These are phyloP conservation scores for Scaptomyza cyrtandrae DNA, from an alignment of 2,888 invertebrate species.

Conservation along the genomic window DNA sequence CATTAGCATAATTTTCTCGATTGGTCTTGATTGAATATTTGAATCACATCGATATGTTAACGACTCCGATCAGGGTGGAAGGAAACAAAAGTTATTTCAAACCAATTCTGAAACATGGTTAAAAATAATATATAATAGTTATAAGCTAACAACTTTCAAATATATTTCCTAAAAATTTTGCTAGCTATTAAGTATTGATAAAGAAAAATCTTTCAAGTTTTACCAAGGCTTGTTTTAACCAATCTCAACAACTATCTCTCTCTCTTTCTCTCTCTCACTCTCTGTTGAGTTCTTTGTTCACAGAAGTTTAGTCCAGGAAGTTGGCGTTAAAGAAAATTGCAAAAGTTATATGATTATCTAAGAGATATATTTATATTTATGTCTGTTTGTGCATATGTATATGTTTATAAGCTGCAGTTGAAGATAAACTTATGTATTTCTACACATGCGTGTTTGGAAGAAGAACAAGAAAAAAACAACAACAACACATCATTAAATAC, in stretches of 20 bases:
- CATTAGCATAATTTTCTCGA: neutral
- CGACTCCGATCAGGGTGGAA: too few species aligned
- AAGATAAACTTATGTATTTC: constrained; percentile 31
- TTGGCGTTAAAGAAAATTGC: constrained; percentile 10
- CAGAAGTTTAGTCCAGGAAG: constrained; percentile 32
- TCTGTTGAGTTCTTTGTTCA: neutral
- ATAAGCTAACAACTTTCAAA: too few species aligned
- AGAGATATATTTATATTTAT: neutral
- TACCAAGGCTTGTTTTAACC: too few species aligned
- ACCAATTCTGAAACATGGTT: too few species aligned
- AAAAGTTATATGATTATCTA: constrained; percentile 23
- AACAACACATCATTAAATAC: constrained; percentile 65
- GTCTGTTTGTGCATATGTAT: neutral
- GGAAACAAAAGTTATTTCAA: too few species aligned
- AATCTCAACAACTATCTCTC: neutral
- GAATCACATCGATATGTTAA: too few species aligned
- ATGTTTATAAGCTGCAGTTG: constrained; percentile 7
- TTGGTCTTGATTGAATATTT: too few species aligned
- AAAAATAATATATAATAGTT: too few species aligned
- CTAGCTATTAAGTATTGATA: too few species aligned
- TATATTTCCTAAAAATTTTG: too few species aligned
- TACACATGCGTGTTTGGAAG: constrained; percentile 40
- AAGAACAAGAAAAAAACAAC: constrained; percentile 15
- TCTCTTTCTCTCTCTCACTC: neutral
- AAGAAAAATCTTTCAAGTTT: too few species aligned